phyloP scores from a whole-genome alignment of 2,797 vertebrate genomes.

The Ciconia nigra region DNA sequence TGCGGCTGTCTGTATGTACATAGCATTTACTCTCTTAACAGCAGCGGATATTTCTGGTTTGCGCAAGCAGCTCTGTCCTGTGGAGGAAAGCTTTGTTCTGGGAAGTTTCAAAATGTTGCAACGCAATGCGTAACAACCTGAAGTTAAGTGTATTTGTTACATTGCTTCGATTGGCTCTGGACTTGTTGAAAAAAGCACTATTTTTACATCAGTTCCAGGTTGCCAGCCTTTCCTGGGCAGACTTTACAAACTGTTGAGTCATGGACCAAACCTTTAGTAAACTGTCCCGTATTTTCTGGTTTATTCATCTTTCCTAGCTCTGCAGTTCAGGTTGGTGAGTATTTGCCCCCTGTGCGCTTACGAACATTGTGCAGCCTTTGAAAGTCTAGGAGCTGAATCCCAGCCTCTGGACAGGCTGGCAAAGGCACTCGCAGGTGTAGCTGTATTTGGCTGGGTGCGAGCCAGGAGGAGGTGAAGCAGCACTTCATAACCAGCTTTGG shows the following conservation, averaged over 20 bases:
- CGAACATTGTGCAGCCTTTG: neutral
- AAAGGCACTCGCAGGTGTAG: neutral
- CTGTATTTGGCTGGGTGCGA: neutral
- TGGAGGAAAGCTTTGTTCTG: neutral
- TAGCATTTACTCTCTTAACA: neutral
- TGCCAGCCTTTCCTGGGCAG: constrained; percentile 13
- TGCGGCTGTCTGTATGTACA: too few species aligned
- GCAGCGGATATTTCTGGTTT: neutral
- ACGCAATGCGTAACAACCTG: neutral
- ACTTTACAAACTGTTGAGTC: neutral
- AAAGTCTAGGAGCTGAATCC: neutral
- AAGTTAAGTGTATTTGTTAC: neutral
- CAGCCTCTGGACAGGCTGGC: neutral
- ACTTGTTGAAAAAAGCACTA: neutral
- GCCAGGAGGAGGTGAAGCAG: neutral
- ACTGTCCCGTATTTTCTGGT: neutral
- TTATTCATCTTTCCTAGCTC: neutral
- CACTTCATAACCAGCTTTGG: neutral
- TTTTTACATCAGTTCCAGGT: constrained; percentile 19
- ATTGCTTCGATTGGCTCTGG: neutral
- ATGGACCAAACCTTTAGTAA: neutral
- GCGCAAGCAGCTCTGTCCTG: neutral
- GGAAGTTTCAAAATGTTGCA: neutral
- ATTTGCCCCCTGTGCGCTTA: neutral
- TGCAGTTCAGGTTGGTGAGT: neutral